These are phyloP conservation scores for Odontomachus brunneus DNA, from an alignment of 1,140 invertebrate genomes.

Conservation along the genomic window DNA sequence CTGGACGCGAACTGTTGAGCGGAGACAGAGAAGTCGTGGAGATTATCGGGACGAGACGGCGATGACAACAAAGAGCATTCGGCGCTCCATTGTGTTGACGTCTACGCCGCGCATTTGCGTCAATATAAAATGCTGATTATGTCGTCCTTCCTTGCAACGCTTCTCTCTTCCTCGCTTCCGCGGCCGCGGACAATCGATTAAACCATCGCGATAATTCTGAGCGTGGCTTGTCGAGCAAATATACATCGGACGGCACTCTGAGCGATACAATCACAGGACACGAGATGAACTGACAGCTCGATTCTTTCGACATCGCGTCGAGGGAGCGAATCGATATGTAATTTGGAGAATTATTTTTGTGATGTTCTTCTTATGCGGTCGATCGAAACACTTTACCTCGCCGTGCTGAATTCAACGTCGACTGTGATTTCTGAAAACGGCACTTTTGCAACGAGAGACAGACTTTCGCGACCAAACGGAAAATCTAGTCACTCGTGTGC, in stretches of 20 bases:
- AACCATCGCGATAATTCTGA: too few species aligned
- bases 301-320: too few species aligned
- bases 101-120: conserved; percentile 53
- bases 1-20: conserved; percentile 60
- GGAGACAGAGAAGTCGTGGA: conserved; percentile 61
- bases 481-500: conserved; percentile 1
- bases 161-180: background rate
- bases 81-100: conserved; percentile 50
- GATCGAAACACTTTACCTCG: too few species aligned
- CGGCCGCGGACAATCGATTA: background rate
- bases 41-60: conserved; percentile 51
- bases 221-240: too few species aligned
- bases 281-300: too few species aligned
- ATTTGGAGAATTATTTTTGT: too few species aligned
- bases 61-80: conserved; percentile 61
- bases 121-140: conserved; percentile 58
- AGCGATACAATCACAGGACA: too few species aligned
- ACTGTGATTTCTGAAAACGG: background rate
- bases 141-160: background rate
- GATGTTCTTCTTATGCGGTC: too few species aligned
- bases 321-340: too few species aligned
- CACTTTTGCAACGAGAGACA: too few species aligned
- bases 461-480: background rate
- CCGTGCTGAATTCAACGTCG: background rate
- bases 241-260: too few species aligned